Conservation (phyloP, 1,140 invertebrate genomes). For the Drosophila subpulchrella region DNA sequence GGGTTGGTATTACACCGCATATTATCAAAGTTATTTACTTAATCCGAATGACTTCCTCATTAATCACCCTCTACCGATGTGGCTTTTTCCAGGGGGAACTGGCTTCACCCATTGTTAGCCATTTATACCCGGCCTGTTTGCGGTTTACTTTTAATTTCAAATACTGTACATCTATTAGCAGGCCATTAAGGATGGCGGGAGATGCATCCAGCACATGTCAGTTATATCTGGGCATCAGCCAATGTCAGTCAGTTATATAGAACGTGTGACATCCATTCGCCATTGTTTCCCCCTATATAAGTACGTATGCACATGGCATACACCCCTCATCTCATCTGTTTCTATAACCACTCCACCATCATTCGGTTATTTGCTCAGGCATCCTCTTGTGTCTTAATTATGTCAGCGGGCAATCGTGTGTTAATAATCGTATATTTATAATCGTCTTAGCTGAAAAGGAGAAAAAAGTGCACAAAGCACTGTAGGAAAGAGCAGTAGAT, state of each 20-base stretch:
- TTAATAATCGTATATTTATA: conserved; percentile 83
- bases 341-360: conserved; percentile 11
- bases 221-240: conserved; percentile 56
- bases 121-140: conserved; percentile 71
- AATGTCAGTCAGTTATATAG: conserved; percentile 21
- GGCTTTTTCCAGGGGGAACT: conserved; percentile 10
- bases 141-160: conserved; percentile 73
- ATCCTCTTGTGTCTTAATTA: conserved; percentile 75
- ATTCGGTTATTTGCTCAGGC: conserved; percentile 60
- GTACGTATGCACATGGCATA: conserved; percentile 1
- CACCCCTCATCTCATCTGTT: conserved; percentile 3
- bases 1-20: not conserved
- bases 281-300: conserved; percentile 53
- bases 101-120: conserved; percentile 42
- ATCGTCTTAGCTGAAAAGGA: conserved; percentile 67
- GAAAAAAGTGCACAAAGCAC: conserved; percentile 26
- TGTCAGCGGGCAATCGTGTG: conserved; percentile 78
- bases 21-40: conserved; percentile 30
- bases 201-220: conserved; percentile 67
- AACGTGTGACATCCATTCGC: conserved; percentile 60
- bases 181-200: conserved; percentile 54
- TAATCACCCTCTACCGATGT: conserved; percentile 43
- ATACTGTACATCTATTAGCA: conserved; percentile 65
- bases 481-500: conserved; percentile 40
- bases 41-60: conserved; percentile 27